Base-by-base conservation (phyloP, 2,113 vertebrate species). In the Nesoenas mayeri region DNA sequence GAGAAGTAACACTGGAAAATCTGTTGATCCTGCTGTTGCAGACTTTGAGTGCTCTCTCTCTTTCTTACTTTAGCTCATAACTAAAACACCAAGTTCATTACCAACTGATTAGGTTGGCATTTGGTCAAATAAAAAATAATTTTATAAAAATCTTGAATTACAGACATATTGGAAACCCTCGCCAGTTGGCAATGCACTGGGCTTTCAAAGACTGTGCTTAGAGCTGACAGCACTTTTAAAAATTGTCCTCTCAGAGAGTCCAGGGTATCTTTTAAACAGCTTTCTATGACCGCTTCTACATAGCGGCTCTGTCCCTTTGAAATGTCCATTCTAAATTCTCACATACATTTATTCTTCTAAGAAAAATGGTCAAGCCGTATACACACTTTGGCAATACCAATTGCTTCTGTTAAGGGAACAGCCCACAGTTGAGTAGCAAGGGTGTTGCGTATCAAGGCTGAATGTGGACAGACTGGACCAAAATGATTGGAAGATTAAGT, bases 71-170 rank as follows among this genome's bases (percentile, higher is more conserved):
- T 81, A 95, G 80, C 79, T 96, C 82, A 90, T 32, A 94, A 87
- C 65, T 70, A 88, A 97, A 96, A 94, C 69, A 91, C 84, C 64
- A 86, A 85, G 54, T 91, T 97, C 91, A 92, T 97, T 94, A 96
- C 77, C 94, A 96, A 95, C 80, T 92, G 94, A 94, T 96, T 95
- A 96, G 79, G 89, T 92, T 97, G 96, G 79, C 91, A 97, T 65
- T 38, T 89, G 92, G 86, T 97, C 95, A 97, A 96, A 87, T 94
- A 88, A 88, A 87, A 93, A 96, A 54, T 11, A 85, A 77, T 90
- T 65, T 88, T 78, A 82, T 89, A 88, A 92, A 93, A 90, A 38
- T 36, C 40, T 80, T 91, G 74, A 97, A 95, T 94, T 95, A 95
- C 80, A 93, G 91, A 90, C 44, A 72, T 65, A 60, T 44, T 86